These are phyloP conservation scores for Cotesia congregata DNA, from an alignment of 2,888 invertebrate species.

Conservation along the genomic window DNA sequence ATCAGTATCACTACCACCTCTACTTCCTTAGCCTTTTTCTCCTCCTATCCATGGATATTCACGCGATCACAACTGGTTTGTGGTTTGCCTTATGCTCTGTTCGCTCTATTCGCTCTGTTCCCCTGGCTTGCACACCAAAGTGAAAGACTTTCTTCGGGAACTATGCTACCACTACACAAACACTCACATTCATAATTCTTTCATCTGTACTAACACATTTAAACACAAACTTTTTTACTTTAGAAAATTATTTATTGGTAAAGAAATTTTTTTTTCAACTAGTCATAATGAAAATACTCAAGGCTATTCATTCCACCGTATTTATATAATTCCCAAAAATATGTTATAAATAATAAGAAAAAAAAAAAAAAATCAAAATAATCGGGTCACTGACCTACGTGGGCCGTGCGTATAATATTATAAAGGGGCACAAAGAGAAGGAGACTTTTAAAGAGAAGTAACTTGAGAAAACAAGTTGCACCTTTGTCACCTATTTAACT, in stretches of 20 bases:
- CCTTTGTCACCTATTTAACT: background rate
- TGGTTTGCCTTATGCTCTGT: constrained; percentile 36
- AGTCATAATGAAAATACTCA: background rate
- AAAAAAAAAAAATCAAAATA: constrained; percentile 35
- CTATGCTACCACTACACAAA: constrained; percentile 33
- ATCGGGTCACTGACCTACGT: constrained; percentile 63
- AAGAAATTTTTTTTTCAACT: background rate
- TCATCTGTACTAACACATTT: constrained; percentile 1
- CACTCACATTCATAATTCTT: background rate
- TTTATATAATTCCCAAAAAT: constrained; percentile 57
- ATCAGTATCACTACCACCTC: constrained; percentile 23
- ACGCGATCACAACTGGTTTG: constrained; percentile 45
- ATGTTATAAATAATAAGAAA: too few species aligned
- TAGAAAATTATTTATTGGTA: too few species aligned
- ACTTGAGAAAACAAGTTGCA: constrained; percentile 6
- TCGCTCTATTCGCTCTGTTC: too few species aligned
- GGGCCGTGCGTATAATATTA: constrained; percentile 35
- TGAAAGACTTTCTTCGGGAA: constrained; percentile 70
- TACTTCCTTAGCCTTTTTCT: constrained; percentile 7
- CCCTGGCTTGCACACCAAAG: constrained; percentile 46
- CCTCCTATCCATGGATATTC: background rate
- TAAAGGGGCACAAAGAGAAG: constrained; percentile 7
- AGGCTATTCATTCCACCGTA: constrained; percentile 33
- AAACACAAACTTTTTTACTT: too few species aligned
- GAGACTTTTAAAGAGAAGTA: background rate